Base-by-base conservation (phyloP, 2,113 vertebrate species). In the Junco hyemalis region DNA sequence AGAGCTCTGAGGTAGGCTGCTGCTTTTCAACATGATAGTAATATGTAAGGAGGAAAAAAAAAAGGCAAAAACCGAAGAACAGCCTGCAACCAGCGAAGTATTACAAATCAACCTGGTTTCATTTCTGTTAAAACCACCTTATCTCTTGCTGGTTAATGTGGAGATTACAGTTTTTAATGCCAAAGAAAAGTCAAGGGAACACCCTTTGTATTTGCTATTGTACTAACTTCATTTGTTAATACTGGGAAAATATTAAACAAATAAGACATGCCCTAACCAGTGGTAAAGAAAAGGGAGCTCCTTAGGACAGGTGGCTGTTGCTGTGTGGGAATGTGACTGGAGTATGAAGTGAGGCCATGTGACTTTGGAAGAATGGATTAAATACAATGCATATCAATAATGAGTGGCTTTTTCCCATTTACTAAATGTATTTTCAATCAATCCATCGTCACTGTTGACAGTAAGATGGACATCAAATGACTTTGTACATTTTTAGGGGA, bases 1-100 rank as follows among this genome's bases (percentile, higher is more conserved):
- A 16, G 6, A 76, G 9, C 14, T 82, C 24, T 53, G 68, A 66
- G n/a, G 47, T 83, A 73, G 25, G 44, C 69, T 93, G 51, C 44
- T 84, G 5, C 81, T n/a, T 57, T 94, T 94, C 45, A 28, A 28
- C 10, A 5, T n/a, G 47, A 50, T 7, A 36, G 4, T 50, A 78
- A 2, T 35, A 36, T 16, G 8, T n/a, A 25, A 5, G 3, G 29
- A 63, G 1, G 23, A 40, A 40, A 63, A 56, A 60, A 21, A 53
- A 57, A 61, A n/a, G 5, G 3, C 1, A 6, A 50, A 79, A 69
- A 3, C 11, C 0, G 1, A 38, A 53, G n/a, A 63, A 42, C 2
- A 40, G 7, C 17, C 13, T 51, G 16, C 3, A 74, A 35, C 11
- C 7, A 35, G 8, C 68, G 29, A 65, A 65, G 17, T 38, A 40